A percentile compares a stretch with the other conserved stretches of the same genome.
These are phyloP conservation scores for Mormyrops boulengeri DNA, from an alignment of 2,797 vertebrate genomes.

Conservation along the genomic window DNA sequence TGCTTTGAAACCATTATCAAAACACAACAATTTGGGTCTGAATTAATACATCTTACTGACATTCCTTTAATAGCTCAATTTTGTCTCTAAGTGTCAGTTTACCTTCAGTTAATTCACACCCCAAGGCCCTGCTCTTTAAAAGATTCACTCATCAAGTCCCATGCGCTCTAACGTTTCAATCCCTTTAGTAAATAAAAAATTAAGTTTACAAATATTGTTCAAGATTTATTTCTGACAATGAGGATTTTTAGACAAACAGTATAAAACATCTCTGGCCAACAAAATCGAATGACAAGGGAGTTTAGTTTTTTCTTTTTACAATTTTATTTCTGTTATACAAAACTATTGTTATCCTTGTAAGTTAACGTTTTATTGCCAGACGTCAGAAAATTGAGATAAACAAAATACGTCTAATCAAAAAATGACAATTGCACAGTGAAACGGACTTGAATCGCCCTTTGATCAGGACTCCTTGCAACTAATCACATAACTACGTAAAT, in stretches of 20 bases:
- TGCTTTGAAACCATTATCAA: not conserved
- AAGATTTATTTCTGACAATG: not conserved
- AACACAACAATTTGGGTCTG: not conserved
- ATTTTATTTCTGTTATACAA: not conserved
- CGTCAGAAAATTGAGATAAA: not conserved
- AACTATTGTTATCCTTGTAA: not conserved
- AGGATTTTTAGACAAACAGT: not conserved
- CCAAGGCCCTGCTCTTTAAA: not conserved
- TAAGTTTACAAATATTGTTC: not conserved
- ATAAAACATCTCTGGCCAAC: not conserved
- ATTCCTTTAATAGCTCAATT: not conserved
- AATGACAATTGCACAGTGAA: not conserved
- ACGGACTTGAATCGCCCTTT: not conserved
- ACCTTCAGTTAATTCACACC: not conserved
- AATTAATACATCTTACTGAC: not conserved
- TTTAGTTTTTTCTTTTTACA: not conserved
- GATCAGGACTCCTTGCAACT: not conserved
- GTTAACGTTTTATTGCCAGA: not conserved
- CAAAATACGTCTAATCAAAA: not conserved
- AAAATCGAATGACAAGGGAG: not conserved
- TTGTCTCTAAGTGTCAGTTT: not conserved
- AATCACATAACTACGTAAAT: not conserved
- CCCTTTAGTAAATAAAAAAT: not conserved
- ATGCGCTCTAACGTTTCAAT: not conserved
- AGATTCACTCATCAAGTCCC: not conserved